A percentile compares a stretch with the other conserved stretches of the same genome.
phyloP scores from a whole-genome alignment of 1,140 invertebrate genomes.

The Dendroctonus ponderosae region DNA sequence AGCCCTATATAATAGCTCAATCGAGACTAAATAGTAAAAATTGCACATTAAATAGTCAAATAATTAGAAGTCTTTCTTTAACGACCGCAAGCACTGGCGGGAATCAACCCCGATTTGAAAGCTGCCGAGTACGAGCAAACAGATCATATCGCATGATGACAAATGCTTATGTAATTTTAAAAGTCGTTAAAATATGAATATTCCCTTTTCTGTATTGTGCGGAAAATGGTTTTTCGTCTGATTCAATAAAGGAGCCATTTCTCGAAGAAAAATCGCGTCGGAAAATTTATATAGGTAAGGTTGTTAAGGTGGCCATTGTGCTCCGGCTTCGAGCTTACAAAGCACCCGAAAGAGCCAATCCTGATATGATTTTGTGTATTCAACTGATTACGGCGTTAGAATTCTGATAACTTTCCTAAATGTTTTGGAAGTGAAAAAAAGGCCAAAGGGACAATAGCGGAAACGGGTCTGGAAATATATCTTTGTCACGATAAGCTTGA shows the following conservation, averaged over 20 bases:
- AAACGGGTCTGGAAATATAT: background rate
- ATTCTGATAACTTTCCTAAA: conserved; percentile 20
- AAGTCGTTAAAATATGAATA: conserved; percentile 14
- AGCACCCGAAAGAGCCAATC: conserved; percentile 9
- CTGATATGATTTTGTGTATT: conserved; percentile 23
- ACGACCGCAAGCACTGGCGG: no score
- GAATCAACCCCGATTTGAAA: no score
- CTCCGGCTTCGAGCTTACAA: conserved; percentile 12
- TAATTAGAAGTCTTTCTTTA: no score
- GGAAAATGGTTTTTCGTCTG: conserved; percentile 10
- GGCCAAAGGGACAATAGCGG: conserved; percentile 1
- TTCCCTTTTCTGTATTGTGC: conserved; percentile 5
- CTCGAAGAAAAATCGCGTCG: conserved; percentile 17
- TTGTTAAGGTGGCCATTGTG: conserved; percentile 20
- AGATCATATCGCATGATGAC: no score
- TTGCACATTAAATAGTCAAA: no score
- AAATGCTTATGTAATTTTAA: background rate
- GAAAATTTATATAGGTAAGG: conserved; percentile 26
- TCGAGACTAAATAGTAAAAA: no score
- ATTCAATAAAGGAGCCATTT: conserved; percentile 20
- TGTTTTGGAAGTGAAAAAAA: conserved; percentile 11
- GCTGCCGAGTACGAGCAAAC: no score
- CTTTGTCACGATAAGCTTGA: no score
- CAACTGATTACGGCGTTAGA: conserved; percentile 21
- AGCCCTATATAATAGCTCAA: no score